These are phyloP conservation scores for Cataglyphis albicans DNA, from an alignment of 2,888 invertebrate species.

Conservation along the genomic window DNA sequence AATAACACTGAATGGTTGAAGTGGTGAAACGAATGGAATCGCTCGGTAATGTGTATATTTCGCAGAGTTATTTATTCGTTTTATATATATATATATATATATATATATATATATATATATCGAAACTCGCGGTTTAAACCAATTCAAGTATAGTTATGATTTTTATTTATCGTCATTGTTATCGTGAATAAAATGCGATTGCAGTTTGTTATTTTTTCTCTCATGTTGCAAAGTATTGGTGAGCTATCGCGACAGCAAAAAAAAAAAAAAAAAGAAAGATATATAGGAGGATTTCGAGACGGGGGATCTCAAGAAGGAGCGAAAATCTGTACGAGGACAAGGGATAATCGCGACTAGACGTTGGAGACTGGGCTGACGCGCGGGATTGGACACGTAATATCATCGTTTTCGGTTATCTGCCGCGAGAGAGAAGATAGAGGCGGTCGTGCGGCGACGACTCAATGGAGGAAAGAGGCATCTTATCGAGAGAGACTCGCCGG, in stretches of 20 bases:
- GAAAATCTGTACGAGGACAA: slow-evolving; percentile 52
- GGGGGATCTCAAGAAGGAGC: slow-evolving; percentile 21
- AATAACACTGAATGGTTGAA: slow-evolving; percentile 40
- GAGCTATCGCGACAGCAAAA: slow-evolving; percentile 19
- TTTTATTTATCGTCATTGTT: slow-evolving; percentile 9
- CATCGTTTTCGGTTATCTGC: slow-evolving; percentile 80
- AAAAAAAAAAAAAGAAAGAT: not conserved
- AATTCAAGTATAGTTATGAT: not conserved
- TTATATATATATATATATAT: not conserved
- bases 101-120: not conserved
- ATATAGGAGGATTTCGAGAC: slow-evolving; percentile 32
- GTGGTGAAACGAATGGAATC: slow-evolving; percentile 31
- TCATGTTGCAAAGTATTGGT: not conserved
- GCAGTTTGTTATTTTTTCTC: not conserved
- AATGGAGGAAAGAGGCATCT: slow-evolving; percentile 72
- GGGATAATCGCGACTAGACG: slow-evolving; percentile 66
- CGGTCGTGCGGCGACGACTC: slow-evolving; percentile 68
- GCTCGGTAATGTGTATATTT: slow-evolving; percentile 28
- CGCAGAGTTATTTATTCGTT: slow-evolving; percentile 27
- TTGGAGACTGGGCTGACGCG: slow-evolving; percentile 63
- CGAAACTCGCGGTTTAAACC: not conserved
- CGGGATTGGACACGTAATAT: slow-evolving; percentile 76
- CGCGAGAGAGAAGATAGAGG: slow-evolving; percentile 63
- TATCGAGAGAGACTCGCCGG: slow-evolving; percentile 77
- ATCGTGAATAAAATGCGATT: not conserved